phyloP scores from a whole-genome alignment of 2,888 invertebrate genomes.

The Cheilosia impressa region DNA sequence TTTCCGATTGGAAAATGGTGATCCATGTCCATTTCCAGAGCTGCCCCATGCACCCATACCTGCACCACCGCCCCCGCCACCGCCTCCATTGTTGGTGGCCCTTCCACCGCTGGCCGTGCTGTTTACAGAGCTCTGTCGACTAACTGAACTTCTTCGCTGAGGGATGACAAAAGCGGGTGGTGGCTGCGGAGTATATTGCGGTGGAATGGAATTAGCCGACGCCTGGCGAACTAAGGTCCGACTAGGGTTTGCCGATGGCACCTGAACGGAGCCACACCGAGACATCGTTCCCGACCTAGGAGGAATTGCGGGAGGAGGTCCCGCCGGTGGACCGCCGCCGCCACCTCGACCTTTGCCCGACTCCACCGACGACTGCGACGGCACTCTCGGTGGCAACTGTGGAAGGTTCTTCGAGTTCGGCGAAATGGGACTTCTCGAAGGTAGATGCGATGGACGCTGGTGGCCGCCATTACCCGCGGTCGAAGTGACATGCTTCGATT shows the following conservation, averaged over 20 bases:
- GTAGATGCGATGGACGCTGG: slow-evolving; percentile 74
- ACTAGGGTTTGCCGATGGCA: slow-evolving; percentile 75
- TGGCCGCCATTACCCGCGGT: slow-evolving; percentile 61
- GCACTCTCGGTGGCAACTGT: slow-evolving; percentile 82
- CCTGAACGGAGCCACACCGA: slow-evolving; percentile 82
- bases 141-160: slow-evolving; percentile 80
- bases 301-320: slow-evolving; percentile 83
- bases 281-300: slow-evolving; percentile 81
- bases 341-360: slow-evolving; percentile 78
- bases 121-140: slow-evolving; percentile 80
- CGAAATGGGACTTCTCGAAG: slow-evolving; percentile 69
- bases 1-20: slow-evolving; percentile 80
- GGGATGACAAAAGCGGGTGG: slow-evolving; percentile 83
- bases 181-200: slow-evolving; percentile 82
- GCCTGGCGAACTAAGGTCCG: slow-evolving; percentile 81
- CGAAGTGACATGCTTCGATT: slow-evolving; percentile 64
- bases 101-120: slow-evolving; percentile 60
- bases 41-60: slow-evolving; percentile 32
- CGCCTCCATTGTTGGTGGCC: slow-evolving; percentile 12
- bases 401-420: slow-evolving; percentile 77
- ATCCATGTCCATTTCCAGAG: slow-evolving; percentile 68
- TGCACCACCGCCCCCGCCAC: slow-evolving; percentile 41
- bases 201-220: slow-evolving; percentile 82
- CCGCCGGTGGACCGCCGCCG: slow-evolving; percentile 80
- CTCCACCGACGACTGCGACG: slow-evolving; percentile 81